phyloP scores from a whole-genome alignment of 2,888 invertebrate species.

The Mantis religiosa region DNA sequence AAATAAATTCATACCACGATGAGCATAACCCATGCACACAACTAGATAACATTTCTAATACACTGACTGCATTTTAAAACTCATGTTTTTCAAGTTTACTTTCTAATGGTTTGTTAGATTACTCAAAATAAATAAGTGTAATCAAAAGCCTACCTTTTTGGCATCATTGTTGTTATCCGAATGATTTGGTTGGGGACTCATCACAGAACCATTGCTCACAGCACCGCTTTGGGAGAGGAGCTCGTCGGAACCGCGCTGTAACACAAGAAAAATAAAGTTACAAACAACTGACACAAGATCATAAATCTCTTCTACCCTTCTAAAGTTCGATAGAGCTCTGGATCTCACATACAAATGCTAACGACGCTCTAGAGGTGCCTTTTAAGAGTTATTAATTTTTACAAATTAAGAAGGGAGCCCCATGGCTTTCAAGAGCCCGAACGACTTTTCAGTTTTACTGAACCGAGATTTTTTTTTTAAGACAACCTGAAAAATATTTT shows the following conservation, averaged over 20 bases:
- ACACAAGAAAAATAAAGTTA: constrained; percentile 36
- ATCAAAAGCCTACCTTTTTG: constrained; percentile 72
- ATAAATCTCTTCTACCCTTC: background rate
- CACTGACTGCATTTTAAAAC: too few relatives aligned
- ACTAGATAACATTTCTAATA: too few relatives aligned
- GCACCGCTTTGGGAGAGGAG: constrained; percentile 87
- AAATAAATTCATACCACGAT: too few relatives aligned
- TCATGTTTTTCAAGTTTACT: too few relatives aligned
- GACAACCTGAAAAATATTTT: background rate
- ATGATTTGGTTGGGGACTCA: constrained; percentile 76
- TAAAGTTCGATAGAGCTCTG: background rate
- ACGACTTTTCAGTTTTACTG: background rate
- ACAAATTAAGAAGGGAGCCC: background rate
- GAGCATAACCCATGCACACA: too few relatives aligned
- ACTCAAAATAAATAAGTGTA: constrained; percentile 6
- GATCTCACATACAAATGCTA: background rate
- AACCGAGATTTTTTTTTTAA: background rate
- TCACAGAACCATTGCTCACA: constrained; percentile 72
- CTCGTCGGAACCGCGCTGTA: constrained; percentile 96
- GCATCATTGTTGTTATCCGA: constrained; percentile 94
- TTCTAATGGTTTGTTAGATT: too few relatives aligned
- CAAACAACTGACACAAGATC: background rate
- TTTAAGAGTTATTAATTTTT: background rate
- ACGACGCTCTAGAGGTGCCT: background rate
- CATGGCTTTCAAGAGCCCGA: background rate